Percentiles rank a stretch among this genome's conserved stretches.
Evolutionary conservation across 1,140 invertebrate species (phyloP).

Genomic region (Plodia interpunctella): DNA sequence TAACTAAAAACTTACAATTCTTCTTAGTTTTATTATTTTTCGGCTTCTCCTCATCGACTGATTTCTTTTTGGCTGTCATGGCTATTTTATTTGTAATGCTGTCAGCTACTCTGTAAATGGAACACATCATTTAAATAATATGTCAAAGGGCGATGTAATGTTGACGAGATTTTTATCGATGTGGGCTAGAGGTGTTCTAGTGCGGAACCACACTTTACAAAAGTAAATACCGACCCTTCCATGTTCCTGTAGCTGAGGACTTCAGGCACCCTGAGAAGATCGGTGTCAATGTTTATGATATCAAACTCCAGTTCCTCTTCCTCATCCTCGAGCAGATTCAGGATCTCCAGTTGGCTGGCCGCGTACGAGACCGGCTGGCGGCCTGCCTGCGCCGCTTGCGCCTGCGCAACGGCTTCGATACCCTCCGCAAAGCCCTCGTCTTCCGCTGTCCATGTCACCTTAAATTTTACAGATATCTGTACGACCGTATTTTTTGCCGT

Average conservation of each 20-base stretch:
- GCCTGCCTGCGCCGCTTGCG: neutral
- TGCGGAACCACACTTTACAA: too few relatives aligned
- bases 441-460: slow-evolving; percentile 30
- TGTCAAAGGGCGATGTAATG: too few relatives aligned
- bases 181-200: too few relatives aligned
- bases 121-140: too few relatives aligned
- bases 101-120: slow-evolving; percentile 18
- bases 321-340: slow-evolving; percentile 47
- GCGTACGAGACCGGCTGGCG: neutral
- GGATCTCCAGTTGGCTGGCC: slow-evolving; percentile 29
- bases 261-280: slow-evolving; percentile 44
- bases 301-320: slow-evolving; percentile 62
- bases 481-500: too few relatives aligned
- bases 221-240: slow-evolving; percentile 19
- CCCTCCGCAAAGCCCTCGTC: neutral
- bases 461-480: neutral
- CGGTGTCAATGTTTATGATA: slow-evolving; percentile 60
- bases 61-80: slow-evolving; percentile 5
- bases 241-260: slow-evolving; percentile 23
- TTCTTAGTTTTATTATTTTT: slow-evolving; percentile 6
- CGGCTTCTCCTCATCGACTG: slow-evolving; percentile 6
- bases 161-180: too few relatives aligned
- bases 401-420: neutral
- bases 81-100: slow-evolving; percentile 23
- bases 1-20: slow-evolving; percentile 18